These are phyloP conservation scores for Phyllotis vaccarum DNA, from an alignment of 2,797 vertebrate species.

Conservation along the genomic window DNA sequence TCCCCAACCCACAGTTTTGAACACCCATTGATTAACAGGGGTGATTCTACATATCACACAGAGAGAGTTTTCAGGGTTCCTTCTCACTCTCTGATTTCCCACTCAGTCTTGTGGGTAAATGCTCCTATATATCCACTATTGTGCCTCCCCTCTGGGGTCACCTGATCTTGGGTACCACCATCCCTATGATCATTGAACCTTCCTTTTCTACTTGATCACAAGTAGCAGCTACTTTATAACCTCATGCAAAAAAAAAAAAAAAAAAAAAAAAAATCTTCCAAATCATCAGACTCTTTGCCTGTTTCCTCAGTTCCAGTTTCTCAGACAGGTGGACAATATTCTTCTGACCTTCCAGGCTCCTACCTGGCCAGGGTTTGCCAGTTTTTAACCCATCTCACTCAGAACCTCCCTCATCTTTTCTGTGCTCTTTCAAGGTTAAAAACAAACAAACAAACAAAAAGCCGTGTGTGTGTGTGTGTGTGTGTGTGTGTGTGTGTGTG, in stretches of 20 bases:
- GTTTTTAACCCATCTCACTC: neutral
- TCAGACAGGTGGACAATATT: neutral
- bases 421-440: neutral
- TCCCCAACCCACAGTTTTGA: neutral
- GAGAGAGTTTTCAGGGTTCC: neutral
- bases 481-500: no score
- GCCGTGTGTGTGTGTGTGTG: no score
- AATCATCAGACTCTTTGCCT: neutral
- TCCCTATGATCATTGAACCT: accelerated
- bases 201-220: neutral
- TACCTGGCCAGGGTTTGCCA: accelerated
- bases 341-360: neutral
- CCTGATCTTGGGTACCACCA: neutral
- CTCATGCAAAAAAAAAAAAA: no score
- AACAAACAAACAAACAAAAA: neutral
- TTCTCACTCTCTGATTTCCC: neutral
- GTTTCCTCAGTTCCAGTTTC: neutral
- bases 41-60: neutral
- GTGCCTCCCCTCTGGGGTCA: no score
- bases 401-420: neutral
- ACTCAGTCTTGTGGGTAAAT: neutral
- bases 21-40: neutral
- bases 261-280: neutral
- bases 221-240: neutral
- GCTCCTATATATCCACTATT: no score